Evolutionary conservation across 2,888 invertebrate species (phyloP), one percentile per base, ranked within the genome.

Genomic region (Cylindroiulus punctatus): DNA sequence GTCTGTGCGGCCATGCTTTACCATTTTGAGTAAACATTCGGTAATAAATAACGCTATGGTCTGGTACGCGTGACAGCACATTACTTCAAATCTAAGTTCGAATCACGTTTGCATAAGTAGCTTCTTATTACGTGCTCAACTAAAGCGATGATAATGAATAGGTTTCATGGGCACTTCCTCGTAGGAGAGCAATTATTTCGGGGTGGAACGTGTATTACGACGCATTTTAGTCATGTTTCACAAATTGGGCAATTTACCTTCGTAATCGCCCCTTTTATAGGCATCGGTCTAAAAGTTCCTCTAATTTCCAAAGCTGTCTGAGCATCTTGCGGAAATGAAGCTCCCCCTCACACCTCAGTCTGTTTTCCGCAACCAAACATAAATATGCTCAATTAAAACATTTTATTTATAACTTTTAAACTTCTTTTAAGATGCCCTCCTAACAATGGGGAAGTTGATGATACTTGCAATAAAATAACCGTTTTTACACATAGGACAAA

Each of bases 101-200:
- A 47, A 47, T 47, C 47, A 47, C 47, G 52, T 52, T 65, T 65
- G 26, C 12, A 8, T 65, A 8, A 65, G 65, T 26, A 65, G 65
- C 65, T 12, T 12, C 26, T 26, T 26, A 65, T 65, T 26, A 65
- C 8, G 65, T 65, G 65, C 14, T 65, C 65, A 22, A 65, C 26
- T 65, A 65, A 65, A 26, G 26, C 65, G 65, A n/a, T n/a, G 26
- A 65, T 26, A 65, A 65, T 65, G 65, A 65, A 26, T 65, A n/a
- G 17, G 12, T 65, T 65, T 65, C 26, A 5, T 65, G 65, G n/a
- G 65, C 65, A 65, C n/a, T 65, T 65, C 65, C 65, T 65, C 65
- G 14, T 65, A 26, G 26, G 5, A 52, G 65, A 65, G 65, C 12
- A 65, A 65, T 65, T 65, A 65, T 26, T 65, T 65, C n/a, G 12